A percentile compares a stretch with the other conserved stretches of the same genome.
Evolutionary conservation across 2,113 vertebrate species (phyloP).

Genomic region (Oncorhynchus masou): DNA sequence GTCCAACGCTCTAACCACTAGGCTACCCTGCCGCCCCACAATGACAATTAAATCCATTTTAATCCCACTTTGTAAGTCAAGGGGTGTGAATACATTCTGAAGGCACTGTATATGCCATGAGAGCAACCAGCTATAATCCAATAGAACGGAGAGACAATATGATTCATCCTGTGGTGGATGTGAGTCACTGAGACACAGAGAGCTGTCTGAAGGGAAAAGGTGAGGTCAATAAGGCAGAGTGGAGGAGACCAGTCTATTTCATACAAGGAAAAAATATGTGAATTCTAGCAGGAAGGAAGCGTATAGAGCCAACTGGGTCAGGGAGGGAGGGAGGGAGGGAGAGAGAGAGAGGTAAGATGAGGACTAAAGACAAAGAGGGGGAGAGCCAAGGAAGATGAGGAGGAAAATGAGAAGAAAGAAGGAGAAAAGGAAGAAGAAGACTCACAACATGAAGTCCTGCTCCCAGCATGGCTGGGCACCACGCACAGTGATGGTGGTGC

Average conservation of each 20-base stretch:
- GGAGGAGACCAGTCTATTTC: background rate
- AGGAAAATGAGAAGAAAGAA: background rate
- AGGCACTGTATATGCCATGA: constrained; percentile 12
- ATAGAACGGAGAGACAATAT: constrained; percentile 40
- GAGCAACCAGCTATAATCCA: constrained; percentile 31
- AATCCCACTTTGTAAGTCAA: too few relatives aligned
- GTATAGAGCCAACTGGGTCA: background rate
- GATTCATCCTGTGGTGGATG: constrained; percentile 51
- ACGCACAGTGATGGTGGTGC: constrained; percentile 93
- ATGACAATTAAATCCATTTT: too few relatives aligned
- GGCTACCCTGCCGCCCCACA: too few relatives aligned
- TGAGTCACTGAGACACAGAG: constrained; percentile 41
- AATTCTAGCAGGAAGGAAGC: background rate
- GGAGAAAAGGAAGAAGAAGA: constrained; percentile 33
- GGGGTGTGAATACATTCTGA: background rate
- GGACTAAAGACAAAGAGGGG: background rate
- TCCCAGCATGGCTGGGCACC: constrained; percentile 97
- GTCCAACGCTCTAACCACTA: too few relatives aligned
- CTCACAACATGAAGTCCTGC: constrained; percentile 99
- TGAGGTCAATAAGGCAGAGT: background rate
- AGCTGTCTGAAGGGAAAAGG: constrained; percentile 19
- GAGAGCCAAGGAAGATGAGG: background rate
- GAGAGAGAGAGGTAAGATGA: background rate
- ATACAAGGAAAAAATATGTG: background rate
- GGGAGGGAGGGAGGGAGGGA: background rate